Base-by-base conservation (phyloP, 2,113 vertebrate genomes). In the Xiphophorus hellerii region DNA sequence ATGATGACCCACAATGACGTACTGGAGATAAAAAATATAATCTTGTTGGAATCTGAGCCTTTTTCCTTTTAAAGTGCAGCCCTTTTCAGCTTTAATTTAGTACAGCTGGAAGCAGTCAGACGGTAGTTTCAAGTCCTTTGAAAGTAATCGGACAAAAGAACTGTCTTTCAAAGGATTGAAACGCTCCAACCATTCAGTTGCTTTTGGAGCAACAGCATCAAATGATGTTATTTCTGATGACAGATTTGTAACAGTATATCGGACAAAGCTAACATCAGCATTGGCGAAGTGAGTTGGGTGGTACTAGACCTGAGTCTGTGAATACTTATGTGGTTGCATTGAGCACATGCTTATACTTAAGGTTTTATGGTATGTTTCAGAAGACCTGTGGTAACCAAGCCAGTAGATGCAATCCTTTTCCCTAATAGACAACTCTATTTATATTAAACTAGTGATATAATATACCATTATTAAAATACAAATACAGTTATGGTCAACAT, bases 21-120 rank as follows among this genome's bases (percentile, higher is more conserved):
- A 33, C 28, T 33, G 69, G 28, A 58, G 61, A 73, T 82, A 72
- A 77, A 84, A 84, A 84, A 84, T 74, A 65, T 71, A n/a, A 42
- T 69, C 22, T n/a, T 51, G 65, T 11, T 62, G 31, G 9, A 30
- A 39, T 58, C 12, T 37, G 42, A 66, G 71, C 25, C 68, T 30
- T 67, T 15, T 5, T 29, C 25, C 39, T 51, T 66, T 66, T 65
- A 12, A 11, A 28, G 30, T 20, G 5, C 3, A 14, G 22, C 1
- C 31, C 29, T 73, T 77, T 39, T 65, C 29, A 69, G 35, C 37
- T 62, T 63, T 11, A 64, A 29, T 64, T n/a, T 33, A 54, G 20
- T 39, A 63, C 58, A 66, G 58, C 65, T 69, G 67, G 22, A 54
- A 48, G 63, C 48, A 31, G 63, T 69, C 62, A 84, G 58, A 30